Evolutionary conservation across 64 coral and sea anemone genomes (phyloP), one percentile per base, ranked within the genome.

Genomic region (Stichodactyla helianthus): DNA sequence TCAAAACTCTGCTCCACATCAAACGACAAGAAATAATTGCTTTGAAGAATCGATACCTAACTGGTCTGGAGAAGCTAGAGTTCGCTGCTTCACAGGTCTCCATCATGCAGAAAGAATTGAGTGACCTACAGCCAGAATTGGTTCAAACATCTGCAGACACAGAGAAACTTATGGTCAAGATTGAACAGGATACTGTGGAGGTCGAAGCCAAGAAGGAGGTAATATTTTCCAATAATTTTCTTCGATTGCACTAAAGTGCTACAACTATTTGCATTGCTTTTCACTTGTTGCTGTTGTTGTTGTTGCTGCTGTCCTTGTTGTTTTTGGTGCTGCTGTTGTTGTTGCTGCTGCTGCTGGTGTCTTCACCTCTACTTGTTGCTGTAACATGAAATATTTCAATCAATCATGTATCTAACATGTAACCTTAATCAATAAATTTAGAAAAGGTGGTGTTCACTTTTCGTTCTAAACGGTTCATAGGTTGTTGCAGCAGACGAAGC

Each of bases 201-300:
- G 97, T 99, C 0, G 97, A 99, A 52, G 97, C 97, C 6, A 99
- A 99, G 85, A 99, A 99, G 61, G 97, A 99, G 93, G 97, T 99
- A 54, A 77, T 68, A 28, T 81, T 81, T 7, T 4, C 19, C n/a
- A 5, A 13, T 81, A 8, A 12, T 31, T 9, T 74, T 74, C 10
- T 23, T 68, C 2, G 6, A 12, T 11, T 9, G 27, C 10, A 23
- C 23, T 6, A 65, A 65, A 13, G 19, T 5, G 9, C 35, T 44
- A 44, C 35, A 3, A 44, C 35, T 44, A 44, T 44, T 44, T 44
- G 2, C 35, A 44, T 44, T 13, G 17, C 5, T 62, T 18, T 62
- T 62, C 14, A 62, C 5, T 5, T 63, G 60, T 63, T 63, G 14
- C 15, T 63, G 14, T 63, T 63, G 60, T 17, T 63, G 60, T 17